Base-by-base conservation (phyloP, 1,140 invertebrate species). In the Macrobrachium rosenbergii region DNA sequence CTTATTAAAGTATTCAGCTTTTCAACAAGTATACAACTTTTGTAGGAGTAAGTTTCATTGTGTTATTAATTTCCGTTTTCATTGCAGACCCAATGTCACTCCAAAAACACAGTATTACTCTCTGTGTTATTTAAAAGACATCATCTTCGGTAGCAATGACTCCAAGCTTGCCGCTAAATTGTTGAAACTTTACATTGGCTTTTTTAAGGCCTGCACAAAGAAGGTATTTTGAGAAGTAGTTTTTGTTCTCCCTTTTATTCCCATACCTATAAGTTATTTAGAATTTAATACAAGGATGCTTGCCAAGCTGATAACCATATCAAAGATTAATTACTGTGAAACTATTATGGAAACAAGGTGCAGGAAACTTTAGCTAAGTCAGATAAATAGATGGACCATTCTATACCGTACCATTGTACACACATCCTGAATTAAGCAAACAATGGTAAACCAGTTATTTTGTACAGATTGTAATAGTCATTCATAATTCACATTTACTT, bases 201-300 rank as follows among this genome's bases (percentile, higher is more conserved):
- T 99, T 91, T 99, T 99, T 92, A 99, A 98, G 93, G 96, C 97
- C 75, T 95, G 95, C 69, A 94, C 98, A 19, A 97, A 97, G 91
- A 96, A 95, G 92, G 94, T 91, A 89, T 67, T 77, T 59, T 43
- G 52, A 77, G 78, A 28, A 21, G 62, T 52, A 11, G 58, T 78
- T 21, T 89, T 43, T 23, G 80, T 7, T 88, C 10, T 6, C 67
- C 14, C 37, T 16, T 16, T 17, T 72, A 72, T 5, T 17, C 14
- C 37, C 67, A 72, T 72, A 23, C 64, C n/a, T 21, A 11, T 72
- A n/a, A 72, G 6, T 23, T 52, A 12, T 10, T 52, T 52, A 12
- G 12, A 67, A 28, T 19, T 17, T 67, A 67, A 21, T 67, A 67
- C 64, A 67, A 0, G 5, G n/a, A 10, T 21, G 52, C 0, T 52